These are phyloP conservation scores for Ormyrus rosae DNA, from an alignment of 2,888 invertebrate genomes.

Conservation along the genomic window DNA sequence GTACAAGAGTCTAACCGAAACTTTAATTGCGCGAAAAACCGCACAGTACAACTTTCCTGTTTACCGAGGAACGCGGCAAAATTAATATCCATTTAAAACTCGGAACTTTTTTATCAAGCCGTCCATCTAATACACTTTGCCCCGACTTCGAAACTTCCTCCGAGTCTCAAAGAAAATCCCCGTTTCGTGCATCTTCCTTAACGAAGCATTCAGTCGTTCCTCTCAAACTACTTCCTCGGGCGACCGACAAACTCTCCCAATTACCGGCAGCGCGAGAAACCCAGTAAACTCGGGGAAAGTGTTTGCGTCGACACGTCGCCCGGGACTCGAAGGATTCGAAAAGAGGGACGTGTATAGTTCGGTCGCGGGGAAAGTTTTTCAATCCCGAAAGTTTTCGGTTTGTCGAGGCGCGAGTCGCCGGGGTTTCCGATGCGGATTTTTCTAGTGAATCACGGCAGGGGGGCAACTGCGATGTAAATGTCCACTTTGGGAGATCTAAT, in stretches of 20 bases:
- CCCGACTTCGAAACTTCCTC: no score
- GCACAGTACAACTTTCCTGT: neutral
- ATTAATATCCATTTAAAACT: slow-evolving; percentile 13
- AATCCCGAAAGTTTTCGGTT: slow-evolving; percentile 67
- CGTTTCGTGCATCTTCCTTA: no score
- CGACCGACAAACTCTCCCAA: neutral
- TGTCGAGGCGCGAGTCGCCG: slow-evolving; percentile 28
- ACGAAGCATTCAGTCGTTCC: no score
- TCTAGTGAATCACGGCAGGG: slow-evolving; percentile 18
- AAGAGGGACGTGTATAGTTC: slow-evolving; percentile 55
- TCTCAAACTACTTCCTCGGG: neutral
- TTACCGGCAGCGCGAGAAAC: neutral
- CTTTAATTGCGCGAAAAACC: no score
- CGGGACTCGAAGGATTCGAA: slow-evolving; percentile 47
- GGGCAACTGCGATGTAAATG: slow-evolving; percentile 34
- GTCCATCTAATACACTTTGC: no score
- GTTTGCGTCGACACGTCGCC: slow-evolving; percentile 24
- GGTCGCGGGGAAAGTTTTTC: slow-evolving; percentile 68
- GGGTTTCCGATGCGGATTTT: slow-evolving; percentile 41
- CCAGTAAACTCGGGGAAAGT: slow-evolving; percentile 9
- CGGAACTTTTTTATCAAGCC: neutral
- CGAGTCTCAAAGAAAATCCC: no score
- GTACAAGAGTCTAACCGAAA: no score
- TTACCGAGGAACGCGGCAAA: neutral
- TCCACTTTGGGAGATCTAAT: slow-evolving; percentile 50